Conservation (phyloP, 2,888 invertebrate genomes). For the Cantharis lateralis region DNA sequence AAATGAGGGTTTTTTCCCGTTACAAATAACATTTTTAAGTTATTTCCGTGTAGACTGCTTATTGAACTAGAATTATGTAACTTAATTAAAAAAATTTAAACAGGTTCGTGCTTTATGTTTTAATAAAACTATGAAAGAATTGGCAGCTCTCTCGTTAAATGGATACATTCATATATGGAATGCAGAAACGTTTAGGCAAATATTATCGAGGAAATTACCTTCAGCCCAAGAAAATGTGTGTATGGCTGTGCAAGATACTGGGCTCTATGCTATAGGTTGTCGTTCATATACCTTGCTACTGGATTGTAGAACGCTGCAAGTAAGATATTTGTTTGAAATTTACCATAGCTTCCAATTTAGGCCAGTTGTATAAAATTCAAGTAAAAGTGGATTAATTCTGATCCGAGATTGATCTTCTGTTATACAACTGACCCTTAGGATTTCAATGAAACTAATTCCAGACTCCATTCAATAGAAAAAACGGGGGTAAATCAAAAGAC, state of each 20-base stretch:
- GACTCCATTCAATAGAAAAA: too few species aligned
- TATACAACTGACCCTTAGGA: too few species aligned
- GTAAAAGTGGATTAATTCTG: too few species aligned
- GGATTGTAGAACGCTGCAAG: conserved; percentile 85
- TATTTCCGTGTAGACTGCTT: too few species aligned
- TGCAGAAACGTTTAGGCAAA: conserved; percentile 87
- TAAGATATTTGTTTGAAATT: conserved; percentile 39
- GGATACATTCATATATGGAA: conserved; percentile 94
- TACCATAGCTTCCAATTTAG: too few species aligned
- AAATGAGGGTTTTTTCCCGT: too few species aligned
- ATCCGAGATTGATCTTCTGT: too few species aligned
- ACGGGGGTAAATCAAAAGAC: too few species aligned
- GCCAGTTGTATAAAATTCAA: too few species aligned
- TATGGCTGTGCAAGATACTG: conserved; percentile 82
- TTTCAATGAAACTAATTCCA: too few species aligned
- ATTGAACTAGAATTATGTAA: too few species aligned
- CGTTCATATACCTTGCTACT: conserved; percentile 88
- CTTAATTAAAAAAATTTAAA: conserved; percentile 15
- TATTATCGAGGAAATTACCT: conserved; percentile 82
- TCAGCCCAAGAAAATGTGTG: conserved; percentile 94
- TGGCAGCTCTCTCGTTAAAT: conserved; percentile 89
- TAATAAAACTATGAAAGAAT: conserved; percentile 82
- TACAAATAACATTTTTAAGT: too few species aligned
- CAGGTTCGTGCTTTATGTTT: conserved; percentile 84
- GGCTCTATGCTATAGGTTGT: conserved; percentile 92